These are phyloP conservation scores for Aromia moschata DNA, from an alignment of 2,888 invertebrate genomes.

Conservation along the genomic window DNA sequence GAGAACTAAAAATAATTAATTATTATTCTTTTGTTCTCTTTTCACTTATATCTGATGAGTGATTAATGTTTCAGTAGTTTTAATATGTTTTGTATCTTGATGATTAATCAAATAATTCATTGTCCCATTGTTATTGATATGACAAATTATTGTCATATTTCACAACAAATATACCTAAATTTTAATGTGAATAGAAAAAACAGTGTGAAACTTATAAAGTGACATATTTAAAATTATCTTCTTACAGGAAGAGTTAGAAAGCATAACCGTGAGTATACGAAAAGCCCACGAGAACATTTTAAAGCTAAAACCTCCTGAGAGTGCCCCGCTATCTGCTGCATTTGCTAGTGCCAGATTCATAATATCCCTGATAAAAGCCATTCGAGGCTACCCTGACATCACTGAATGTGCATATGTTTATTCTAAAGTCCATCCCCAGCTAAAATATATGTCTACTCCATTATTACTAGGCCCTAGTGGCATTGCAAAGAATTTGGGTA, in stretches of 20 bases:
- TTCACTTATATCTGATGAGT: too few species aligned
- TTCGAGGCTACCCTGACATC: constrained; percentile 55
- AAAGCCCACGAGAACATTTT: constrained; percentile 73
- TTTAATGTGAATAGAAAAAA: too few species aligned
- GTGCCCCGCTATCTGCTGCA: constrained; percentile 70
- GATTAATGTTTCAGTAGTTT: too few species aligned
- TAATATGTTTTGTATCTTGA: too few species aligned
- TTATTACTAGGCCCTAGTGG: constrained; percentile 57
- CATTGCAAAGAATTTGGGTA: constrained; percentile 55
- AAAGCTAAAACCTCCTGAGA: constrained; percentile 70
- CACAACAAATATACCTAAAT: too few species aligned
- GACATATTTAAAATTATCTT: too few species aligned
- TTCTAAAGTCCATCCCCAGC: constrained; percentile 52
- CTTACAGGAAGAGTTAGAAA: constrained; percentile 57
- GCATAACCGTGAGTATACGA: constrained; percentile 61
- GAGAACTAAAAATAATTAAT: too few species aligned
- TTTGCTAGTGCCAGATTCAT: constrained; percentile 71
- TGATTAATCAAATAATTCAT: too few species aligned
- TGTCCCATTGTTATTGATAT: too few species aligned
- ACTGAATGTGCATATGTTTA: constrained; percentile 58
- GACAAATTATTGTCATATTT: too few species aligned
- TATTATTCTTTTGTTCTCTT: too few species aligned
- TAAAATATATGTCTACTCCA: constrained; percentile 58
- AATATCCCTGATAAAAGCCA: constrained; percentile 67
- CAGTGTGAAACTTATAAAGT: too few species aligned